Evolutionary conservation across 2,888 invertebrate species (phyloP), one percentile per base, ranked within the genome.

Genomic region (Ophioninae sp.): DNA sequence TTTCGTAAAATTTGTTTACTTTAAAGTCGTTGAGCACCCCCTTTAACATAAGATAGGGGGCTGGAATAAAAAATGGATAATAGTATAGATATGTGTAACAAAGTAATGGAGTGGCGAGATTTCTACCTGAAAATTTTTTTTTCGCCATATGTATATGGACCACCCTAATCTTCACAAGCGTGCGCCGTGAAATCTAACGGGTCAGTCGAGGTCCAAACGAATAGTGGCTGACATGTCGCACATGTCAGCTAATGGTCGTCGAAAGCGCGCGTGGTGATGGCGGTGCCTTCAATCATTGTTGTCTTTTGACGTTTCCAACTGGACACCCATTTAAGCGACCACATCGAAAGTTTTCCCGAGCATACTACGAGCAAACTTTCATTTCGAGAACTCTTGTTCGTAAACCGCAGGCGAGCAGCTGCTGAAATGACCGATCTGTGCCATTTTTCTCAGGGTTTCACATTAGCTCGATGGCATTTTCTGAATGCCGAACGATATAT

Each of bases 261-360:
- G 39, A 75, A 79, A 30, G 72, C 71, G 20, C 59, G 22, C 13
- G 8, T 44, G 58, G 22, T 20, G 37, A 17, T 58, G 17, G 17
- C 41, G 63, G 51, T 51, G 51, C 56, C 30, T 58, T 41, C 73
- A 9, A 68, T 65, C 22, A 39, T 37, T 73, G 30, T 51, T 51
- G 61, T 41, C 63, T 20, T 22, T 37, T 20, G 39, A 39, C 44
- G 37, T 30, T 58, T 7, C 44, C 41, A 23, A 73, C 73, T 61
- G 51, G 68, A 77, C 68, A 79, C 85, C 88, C 88, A 85, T 89
- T 87, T 88, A 89, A 89, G 85, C 85, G 87, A 87, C 87, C 88
- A 81, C 78, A 82, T 61, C 72, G 82, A 83, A 79, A 79, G 77
- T 81, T 77, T 74, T 75, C 59, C 44, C 8, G 58, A 23, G 30